Conservation (phyloP, 2,797 vertebrate genomes). For the Cottoperca gobio region DNA sequence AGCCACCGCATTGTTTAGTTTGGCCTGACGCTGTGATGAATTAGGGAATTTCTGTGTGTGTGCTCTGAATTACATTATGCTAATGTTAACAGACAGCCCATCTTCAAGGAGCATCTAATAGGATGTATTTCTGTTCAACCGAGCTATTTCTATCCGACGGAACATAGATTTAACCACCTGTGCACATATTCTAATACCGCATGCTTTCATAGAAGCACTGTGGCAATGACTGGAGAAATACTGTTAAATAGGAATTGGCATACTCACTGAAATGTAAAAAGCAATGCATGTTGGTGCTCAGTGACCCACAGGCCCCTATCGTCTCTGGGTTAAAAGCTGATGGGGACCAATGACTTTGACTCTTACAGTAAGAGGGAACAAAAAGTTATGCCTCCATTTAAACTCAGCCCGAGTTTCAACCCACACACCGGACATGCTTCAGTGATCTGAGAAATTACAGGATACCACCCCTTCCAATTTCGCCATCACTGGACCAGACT, state of each 20-base stretch:
- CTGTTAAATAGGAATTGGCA: constrained; percentile 52
- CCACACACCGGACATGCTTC: constrained; percentile 76
- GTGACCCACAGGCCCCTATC: constrained; percentile 57
- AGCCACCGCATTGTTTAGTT: constrained; percentile 72
- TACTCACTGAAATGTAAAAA: constrained; percentile 59
- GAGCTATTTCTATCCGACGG: constrained; percentile 49
- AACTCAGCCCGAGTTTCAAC: constrained; percentile 72
- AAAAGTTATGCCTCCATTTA: constrained; percentile 80
- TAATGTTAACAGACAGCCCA: constrained; percentile 65
- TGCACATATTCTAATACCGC: constrained; percentile 53
- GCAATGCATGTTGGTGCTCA: constrained; percentile 50
- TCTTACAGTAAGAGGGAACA: constrained; percentile 69
- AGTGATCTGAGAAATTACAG: constrained; percentile 83
- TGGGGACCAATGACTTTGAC: constrained; percentile 70
- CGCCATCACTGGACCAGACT: constrained; percentile 74
- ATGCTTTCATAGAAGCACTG: constrained; percentile 36
- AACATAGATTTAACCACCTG: constrained; percentile 68
- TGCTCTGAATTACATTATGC: constrained; percentile 75
- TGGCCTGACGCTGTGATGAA: constrained; percentile 73
- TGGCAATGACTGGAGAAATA: constrained; percentile 36
- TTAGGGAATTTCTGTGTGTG: constrained; percentile 74
- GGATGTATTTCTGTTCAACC: constrained; percentile 57
- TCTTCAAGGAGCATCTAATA: constrained; percentile 58
- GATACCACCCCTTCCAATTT: constrained; percentile 81
- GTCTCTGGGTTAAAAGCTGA: constrained; percentile 65